These are phyloP conservation scores for Salvelinus fontinalis DNA, from an alignment of 2,113 vertebrate species.

Conservation along the genomic window DNA sequence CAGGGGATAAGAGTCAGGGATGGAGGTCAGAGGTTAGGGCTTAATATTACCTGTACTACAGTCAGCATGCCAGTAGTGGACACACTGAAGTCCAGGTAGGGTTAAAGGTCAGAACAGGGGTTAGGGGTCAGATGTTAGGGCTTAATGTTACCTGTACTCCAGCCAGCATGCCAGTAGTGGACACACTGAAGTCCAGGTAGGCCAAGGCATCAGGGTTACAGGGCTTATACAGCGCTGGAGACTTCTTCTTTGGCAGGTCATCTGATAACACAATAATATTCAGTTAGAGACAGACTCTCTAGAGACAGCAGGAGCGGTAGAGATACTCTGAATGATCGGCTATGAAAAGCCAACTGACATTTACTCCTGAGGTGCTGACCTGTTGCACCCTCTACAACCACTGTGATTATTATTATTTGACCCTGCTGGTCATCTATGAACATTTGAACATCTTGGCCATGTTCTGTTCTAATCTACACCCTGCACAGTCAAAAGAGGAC, in stretches of 20 bases:
- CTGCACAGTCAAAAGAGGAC: no score
- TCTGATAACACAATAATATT: conserved; percentile 72
- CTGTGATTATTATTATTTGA: no score
- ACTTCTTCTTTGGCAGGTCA: conserved; percentile 98
- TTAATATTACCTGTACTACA: conserved; percentile 87
- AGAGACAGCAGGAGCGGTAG: no score
- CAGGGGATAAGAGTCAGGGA: no score
- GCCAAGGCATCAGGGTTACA: conserved; percentile 94
- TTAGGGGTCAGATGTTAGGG: background rate
- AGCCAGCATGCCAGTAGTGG: conserved; percentile 91
- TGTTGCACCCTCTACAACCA: no score
- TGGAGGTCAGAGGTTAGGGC: background rate
- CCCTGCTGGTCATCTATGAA: no score
- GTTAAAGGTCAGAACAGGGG: no score
- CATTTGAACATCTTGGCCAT: no score
- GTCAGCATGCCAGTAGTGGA: conserved; percentile 91
- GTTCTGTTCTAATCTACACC: no score
- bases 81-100: background rate
- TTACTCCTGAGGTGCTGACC: no score
- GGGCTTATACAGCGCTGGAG: conserved; percentile 93
- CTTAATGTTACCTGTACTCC: conserved; percentile 87
- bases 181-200: background rate
- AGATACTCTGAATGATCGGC: no score
- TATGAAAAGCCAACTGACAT: no score
- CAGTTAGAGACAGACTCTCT: conserved; percentile 43